A percentile compares a stretch with the other conserved stretches of the same genome.
Evolutionary conservation across 2,797 vertebrate genomes (phyloP).

Genomic region (Hemibagrus guttatus): DNA sequence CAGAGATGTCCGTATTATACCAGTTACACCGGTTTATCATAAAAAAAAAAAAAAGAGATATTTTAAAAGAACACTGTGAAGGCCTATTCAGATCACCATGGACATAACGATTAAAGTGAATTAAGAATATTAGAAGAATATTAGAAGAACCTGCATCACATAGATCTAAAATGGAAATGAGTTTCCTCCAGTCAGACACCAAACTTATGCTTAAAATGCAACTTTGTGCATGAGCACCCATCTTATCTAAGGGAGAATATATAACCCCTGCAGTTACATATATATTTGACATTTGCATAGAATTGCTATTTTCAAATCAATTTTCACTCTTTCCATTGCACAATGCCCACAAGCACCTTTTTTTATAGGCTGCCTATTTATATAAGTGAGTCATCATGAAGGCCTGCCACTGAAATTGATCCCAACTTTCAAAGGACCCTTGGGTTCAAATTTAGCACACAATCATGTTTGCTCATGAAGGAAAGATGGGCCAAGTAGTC

Average conservation of each 20-base stretch:
- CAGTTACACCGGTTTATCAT: background rate
- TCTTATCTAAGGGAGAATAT: background rate
- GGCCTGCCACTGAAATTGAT: slow-evolving; percentile 51
- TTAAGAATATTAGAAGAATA: background rate
- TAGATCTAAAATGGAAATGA: no score
- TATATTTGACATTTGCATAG: background rate
- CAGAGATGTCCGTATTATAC: background rate
- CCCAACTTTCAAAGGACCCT: slow-evolving; percentile 44
- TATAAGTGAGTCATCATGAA: slow-evolving; percentile 42
- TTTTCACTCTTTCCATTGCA: background rate
- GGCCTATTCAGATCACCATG: background rate
- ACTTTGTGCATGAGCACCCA: background rate
- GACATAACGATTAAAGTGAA: background rate
- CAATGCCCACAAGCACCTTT: slow-evolving; percentile 31
- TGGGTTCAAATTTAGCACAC: slow-evolving; percentile 39
- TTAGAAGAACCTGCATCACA: no score
- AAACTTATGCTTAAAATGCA: background rate
- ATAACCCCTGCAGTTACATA: background rate
- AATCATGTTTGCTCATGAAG: slow-evolving; percentile 14
- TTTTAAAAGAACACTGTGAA: background rate
- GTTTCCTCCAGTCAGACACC: background rate
- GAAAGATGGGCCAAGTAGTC: background rate
- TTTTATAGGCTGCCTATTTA: slow-evolving; percentile 58
- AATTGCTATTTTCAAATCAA: background rate
- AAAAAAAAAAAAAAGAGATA: background rate